Evolutionary conservation across 1,140 invertebrate species (phyloP), one percentile per base, ranked within the genome.

Genomic region (Mizuhopecten yessoensis): DNA sequence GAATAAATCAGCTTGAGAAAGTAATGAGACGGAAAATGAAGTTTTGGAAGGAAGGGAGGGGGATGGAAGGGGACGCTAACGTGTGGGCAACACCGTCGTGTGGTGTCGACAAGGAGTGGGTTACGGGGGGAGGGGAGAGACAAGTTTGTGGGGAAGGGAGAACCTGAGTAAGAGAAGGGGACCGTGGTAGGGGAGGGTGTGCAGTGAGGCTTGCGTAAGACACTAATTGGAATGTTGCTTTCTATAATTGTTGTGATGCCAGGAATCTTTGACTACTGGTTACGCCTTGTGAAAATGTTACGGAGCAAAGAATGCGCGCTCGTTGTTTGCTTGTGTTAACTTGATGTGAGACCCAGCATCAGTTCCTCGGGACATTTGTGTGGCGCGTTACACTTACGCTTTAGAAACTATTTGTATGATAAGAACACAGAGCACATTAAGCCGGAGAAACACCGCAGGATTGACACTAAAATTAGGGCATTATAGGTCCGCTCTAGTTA

Each of bases 211-310:
- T 75, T 75, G 57, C 57, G 57, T 29, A 75, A 75, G 57, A 29
- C n/a, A n/a, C 57, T 75, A 75, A 75, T 75, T 75, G 57, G 57
- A 75, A 75, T 75, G 57, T 75, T 75, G 57, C 57, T 75, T 75
- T 75, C 57, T 75, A 75, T 75, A 75, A 75, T 75, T 75, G 57
- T 75, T 0, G 9, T 29, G 57, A 75, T 75, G 57, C 57, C 57
- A 29, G 57, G 57, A 75, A 75, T 75, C 57, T 75, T 75, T 75
- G 57, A 75, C 57, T 75, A 29, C 57, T 75, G 23, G 57, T 75
- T 75, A 75, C n/a, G 57, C 57, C 57, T 75, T 75, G 57, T 75
- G 57, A 75, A 75, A 75, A 75, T 75, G 57, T 75, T 75, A 75
- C 57, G 57, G 57, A 75, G 57, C 57, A 75, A 75, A 75, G 57